Evolutionary conservation across 2,797 vertebrate genomes (phyloP).

Genomic region (Tragopan temminckii): DNA sequence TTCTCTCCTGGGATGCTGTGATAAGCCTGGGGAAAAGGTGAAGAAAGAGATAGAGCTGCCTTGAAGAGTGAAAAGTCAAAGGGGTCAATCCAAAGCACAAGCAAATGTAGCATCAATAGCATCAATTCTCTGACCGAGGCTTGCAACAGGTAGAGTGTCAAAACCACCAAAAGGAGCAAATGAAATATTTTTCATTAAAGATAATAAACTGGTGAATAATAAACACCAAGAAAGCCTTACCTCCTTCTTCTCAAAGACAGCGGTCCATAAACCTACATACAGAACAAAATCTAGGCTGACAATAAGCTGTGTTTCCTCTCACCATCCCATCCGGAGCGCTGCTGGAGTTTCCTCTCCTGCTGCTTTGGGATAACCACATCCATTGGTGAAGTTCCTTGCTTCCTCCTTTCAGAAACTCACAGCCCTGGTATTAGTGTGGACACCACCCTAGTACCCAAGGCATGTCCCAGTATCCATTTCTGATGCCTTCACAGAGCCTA

Average conservation of each 20-base stretch:
- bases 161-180: not conserved
- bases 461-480: accelerated
- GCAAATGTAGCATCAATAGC: not conserved
- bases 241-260: not conserved
- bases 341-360: not conserved
- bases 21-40: not conserved
- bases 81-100: not conserved
- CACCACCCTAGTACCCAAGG: not conserved
- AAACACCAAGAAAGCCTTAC: not conserved
- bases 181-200: not conserved
- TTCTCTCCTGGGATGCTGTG: not conserved
- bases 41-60: not conserved
- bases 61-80: not conserved
- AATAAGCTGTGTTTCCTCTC: not conserved
- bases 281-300: not conserved
- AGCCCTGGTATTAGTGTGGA: not conserved
- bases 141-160: not conserved
- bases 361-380: not conserved
- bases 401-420: not conserved
- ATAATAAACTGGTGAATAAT: not conserved
- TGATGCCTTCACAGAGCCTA: not conserved
- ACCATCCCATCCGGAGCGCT: not conserved
- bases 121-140: not conserved
- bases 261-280: not conserved
- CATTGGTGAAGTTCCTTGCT: not conserved